Percentiles rank a stretch among this genome's conserved stretches.
Evolutionary conservation across 2,113 vertebrate species (phyloP).

Genomic region (Miniopterus natalensis): DNA sequence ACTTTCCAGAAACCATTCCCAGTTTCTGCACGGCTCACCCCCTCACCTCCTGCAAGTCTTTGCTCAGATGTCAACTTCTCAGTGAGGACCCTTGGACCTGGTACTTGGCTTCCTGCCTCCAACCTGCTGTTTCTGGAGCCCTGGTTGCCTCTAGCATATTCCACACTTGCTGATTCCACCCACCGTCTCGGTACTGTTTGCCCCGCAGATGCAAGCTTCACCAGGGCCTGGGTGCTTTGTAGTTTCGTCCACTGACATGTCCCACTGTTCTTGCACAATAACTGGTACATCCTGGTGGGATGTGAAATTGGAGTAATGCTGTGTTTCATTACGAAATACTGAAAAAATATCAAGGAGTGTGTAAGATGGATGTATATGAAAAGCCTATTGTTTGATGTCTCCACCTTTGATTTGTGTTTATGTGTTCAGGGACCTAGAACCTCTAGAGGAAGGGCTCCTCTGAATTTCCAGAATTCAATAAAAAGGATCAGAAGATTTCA

Average conservation of each 20-base stretch:
- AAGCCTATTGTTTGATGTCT: not conserved
- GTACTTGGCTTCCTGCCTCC: not conserved
- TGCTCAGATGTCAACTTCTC: not conserved
- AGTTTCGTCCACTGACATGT: rapidly evolving
- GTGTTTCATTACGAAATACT: not conserved
- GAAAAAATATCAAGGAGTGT: rapidly evolving
- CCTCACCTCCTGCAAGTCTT: not conserved
- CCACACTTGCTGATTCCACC: rapidly evolving
- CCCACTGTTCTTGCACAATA: not conserved
- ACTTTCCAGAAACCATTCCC: not conserved
- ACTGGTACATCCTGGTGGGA: rapidly evolving
- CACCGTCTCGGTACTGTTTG: rapidly evolving
- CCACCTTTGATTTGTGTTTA: not conserved
- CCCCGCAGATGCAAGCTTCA: not conserved
- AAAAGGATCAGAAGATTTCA: constrained; percentile 2
- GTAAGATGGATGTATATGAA: rapidly evolving
- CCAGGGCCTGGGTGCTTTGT: rapidly evolving
- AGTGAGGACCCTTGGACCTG: not conserved
- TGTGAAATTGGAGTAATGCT: not conserved
- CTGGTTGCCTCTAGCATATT: not conserved
- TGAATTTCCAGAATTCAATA: not conserved
- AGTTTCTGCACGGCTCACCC: not conserved
- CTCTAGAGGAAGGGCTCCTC: not conserved
- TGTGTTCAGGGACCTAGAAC: not conserved
- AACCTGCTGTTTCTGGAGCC: not conserved